Percentiles rank a stretch among this genome's conserved stretches.
phyloP scores from a whole-genome alignment of 2,888 invertebrate species.

The Hypomecis atomaria region DNA sequence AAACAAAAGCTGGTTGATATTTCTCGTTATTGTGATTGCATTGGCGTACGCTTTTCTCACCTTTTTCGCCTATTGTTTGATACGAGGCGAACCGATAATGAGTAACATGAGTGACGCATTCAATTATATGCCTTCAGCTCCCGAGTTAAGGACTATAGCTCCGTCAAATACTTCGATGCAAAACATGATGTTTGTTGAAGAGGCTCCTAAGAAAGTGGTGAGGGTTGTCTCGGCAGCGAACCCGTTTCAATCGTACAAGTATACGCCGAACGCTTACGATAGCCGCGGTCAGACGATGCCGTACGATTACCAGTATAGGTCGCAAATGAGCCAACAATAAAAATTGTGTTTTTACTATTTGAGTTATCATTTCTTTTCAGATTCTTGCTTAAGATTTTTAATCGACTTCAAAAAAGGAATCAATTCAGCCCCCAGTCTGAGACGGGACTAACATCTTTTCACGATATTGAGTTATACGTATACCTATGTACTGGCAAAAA shows the following conservation, averaged over 20 bases:
- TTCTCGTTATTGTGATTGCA: slow-evolving; percentile 55
- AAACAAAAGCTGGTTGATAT: slow-evolving; percentile 62
- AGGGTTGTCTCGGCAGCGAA: slow-evolving; percentile 70
- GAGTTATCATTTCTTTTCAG: background rate
- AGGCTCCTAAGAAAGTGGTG: slow-evolving; percentile 68
- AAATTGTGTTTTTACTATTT: slow-evolving; percentile 1
- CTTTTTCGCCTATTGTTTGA: slow-evolving; percentile 68
- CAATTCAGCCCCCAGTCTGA: too few species aligned
- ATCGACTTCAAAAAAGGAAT: too few species aligned
- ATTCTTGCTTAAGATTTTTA: too few species aligned
- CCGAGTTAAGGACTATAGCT: slow-evolving; percentile 27
- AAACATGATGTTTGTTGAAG: slow-evolving; percentile 65
- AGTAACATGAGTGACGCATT: slow-evolving; percentile 52
- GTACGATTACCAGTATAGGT: slow-evolving; percentile 38
- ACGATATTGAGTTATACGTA: too few species aligned
- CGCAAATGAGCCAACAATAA: slow-evolving; percentile 37
- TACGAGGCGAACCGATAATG: slow-evolving; percentile 66
- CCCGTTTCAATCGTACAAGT: slow-evolving; percentile 67
- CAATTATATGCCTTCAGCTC: slow-evolving; percentile 42
- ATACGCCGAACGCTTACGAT: slow-evolving; percentile 55
- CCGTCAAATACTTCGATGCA: slow-evolving; percentile 55
- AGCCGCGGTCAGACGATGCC: slow-evolving; percentile 34
- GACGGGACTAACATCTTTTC: too few species aligned
- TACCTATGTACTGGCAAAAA: too few species aligned
- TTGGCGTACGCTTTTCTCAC: slow-evolving; percentile 56